Conservation (phyloP, 1,140 invertebrate species). For the Macrocentrus cingulum region DNA sequence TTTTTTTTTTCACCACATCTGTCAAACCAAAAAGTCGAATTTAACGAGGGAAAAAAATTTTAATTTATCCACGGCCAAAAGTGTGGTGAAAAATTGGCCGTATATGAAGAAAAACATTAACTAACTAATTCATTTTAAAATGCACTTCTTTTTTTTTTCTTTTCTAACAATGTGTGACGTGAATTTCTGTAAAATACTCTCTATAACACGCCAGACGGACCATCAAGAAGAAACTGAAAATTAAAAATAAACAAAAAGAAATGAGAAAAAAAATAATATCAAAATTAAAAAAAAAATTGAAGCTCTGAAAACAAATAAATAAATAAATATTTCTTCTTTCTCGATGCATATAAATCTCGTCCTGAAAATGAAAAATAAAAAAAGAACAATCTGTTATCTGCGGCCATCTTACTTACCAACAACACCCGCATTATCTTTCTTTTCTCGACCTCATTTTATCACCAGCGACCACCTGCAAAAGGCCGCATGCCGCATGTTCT, state of each 20-base stretch:
- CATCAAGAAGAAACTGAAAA: not conserved
- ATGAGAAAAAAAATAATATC: slow-evolving; percentile 26
- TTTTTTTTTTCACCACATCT: too few relatives aligned
- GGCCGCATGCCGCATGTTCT: slow-evolving; percentile 56
- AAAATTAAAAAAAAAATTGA: slow-evolving; percentile 26
- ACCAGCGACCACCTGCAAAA: slow-evolving; percentile 56
- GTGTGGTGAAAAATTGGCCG: too few relatives aligned
- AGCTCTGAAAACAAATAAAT: slow-evolving; percentile 2
- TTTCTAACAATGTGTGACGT: too few relatives aligned
- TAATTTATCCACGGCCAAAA: too few relatives aligned
- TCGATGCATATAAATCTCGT: slow-evolving; percentile 9
- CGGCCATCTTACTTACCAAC: slow-evolving; percentile 56
- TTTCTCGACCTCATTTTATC: slow-evolving; percentile 27
- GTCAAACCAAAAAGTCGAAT: too few relatives aligned
- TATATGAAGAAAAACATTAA: too few relatives aligned
- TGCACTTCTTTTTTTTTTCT: too few relatives aligned
- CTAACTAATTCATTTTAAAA: too few relatives aligned
- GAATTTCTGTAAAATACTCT: too few relatives aligned
- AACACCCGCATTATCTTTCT: slow-evolving; percentile 26
- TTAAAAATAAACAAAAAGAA: slow-evolving; percentile 47
- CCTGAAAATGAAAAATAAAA: too few relatives aligned
- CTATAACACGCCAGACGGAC: too few relatives aligned
- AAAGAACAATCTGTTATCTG: slow-evolving; percentile 54
- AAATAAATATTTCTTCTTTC: slow-evolving; percentile 6
- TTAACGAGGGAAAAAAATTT: too few relatives aligned